A percentile compares a stretch with the other conserved stretches of the same genome.
These are phyloP conservation scores for Drosophila ananassae DNA, from an alignment of 1,140 invertebrate genomes.

Conservation along the genomic window DNA sequence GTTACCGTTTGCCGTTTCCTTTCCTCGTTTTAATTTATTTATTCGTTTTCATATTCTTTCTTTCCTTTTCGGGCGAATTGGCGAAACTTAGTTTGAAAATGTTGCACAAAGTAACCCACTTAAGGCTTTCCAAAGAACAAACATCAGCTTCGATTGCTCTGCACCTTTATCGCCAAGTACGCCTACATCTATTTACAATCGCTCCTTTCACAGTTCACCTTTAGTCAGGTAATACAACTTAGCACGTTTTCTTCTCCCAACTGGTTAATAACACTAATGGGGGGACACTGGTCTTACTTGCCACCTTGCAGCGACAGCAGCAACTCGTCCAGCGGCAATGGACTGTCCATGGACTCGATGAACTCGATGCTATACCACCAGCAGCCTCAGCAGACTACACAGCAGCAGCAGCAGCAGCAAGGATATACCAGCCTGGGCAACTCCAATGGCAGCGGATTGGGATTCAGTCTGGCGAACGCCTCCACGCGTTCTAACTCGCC, in stretches of 20 bases:
- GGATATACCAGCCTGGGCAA: conserved; percentile 43
- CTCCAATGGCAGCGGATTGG: conserved; percentile 48
- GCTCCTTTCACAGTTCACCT: conserved; percentile 84
- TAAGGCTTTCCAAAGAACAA: conserved; percentile 84
- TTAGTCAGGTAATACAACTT: conserved; percentile 77
- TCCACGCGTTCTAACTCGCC: conserved; percentile 86
- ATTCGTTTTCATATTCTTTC: conserved; percentile 58
- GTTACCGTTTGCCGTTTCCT: conserved; percentile 29
- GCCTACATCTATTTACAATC: conserved; percentile 85
- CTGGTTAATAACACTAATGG: neutral
- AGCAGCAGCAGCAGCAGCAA: conserved; percentile 47
- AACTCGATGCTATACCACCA: conserved; percentile 68
- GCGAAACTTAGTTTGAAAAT: conserved; percentile 83
- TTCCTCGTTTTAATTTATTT: conserved; percentile 51
- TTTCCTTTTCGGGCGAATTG: conserved; percentile 75
- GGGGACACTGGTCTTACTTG: neutral
- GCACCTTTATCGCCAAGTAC: conserved; percentile 86
- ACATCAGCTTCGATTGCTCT: conserved; percentile 84
- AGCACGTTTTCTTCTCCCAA: conserved; percentile 31
- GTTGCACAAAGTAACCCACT: conserved; percentile 84
- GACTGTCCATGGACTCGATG: conserved; percentile 72
- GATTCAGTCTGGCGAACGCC: conserved; percentile 63
- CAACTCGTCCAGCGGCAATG: conserved; percentile 78
- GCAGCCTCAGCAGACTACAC: conserved; percentile 11
- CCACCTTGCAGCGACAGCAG: conserved; percentile 74